Percentiles rank a stretch among this genome's conserved stretches.
Conservation (phyloP, 2,888 invertebrate genomes). For the Tiliacea citrago region DNA sequence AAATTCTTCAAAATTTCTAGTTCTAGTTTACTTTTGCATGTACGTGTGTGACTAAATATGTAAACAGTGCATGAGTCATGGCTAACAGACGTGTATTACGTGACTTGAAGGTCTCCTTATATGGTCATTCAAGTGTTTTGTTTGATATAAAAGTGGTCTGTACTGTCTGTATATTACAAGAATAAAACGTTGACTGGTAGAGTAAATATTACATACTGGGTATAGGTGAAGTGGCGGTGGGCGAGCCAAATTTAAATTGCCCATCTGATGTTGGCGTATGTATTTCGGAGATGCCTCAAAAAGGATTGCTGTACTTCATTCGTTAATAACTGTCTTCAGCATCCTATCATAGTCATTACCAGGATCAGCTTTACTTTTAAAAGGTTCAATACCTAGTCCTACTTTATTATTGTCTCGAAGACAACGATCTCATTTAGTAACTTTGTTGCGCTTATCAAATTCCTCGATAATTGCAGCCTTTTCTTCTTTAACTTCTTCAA, state of each 20-base stretch:
- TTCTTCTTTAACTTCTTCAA: neutral
- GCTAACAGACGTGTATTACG: conserved; percentile 71
- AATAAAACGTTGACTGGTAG: conserved; percentile 27
- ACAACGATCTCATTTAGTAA: neutral
- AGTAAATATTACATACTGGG: conserved; percentile 32
- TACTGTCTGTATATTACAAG: conserved; percentile 48
- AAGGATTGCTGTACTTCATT: neutral
- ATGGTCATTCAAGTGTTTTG: conserved; percentile 79
- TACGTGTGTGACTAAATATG: conserved; percentile 56
- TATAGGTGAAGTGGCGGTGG: neutral
- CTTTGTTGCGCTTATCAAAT: neutral
- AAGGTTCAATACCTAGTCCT: neutral
- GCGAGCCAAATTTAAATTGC: neutral
- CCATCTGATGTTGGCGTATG: neutral
- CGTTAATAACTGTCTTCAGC: neutral
- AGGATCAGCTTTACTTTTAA: neutral
- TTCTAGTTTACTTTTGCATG: conserved; percentile 70
- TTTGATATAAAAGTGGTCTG: conserved; percentile 70
- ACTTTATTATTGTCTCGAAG: neutral
- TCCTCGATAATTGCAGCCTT: neutral
- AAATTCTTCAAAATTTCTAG: conserved; percentile 65
- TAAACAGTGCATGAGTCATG: conserved; percentile 80
- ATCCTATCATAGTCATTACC: neutral
- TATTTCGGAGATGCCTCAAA: neutral
- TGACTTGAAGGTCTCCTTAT: conserved; percentile 78